Base-by-base conservation (phyloP, 2,888 invertebrate genomes). In the Spilosoma lubricipeda region DNA sequence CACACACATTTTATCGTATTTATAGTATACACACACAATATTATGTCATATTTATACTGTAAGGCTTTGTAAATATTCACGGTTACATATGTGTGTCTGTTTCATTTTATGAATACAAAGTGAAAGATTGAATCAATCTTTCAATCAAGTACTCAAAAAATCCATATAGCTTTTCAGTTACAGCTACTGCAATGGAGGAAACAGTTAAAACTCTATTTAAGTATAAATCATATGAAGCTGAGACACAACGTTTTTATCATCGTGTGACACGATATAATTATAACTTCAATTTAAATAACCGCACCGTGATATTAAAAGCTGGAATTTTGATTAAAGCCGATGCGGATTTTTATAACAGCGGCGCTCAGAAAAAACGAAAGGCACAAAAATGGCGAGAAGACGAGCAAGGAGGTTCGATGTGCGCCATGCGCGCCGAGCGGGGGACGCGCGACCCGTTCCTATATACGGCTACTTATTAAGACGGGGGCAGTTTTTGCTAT, bases 401-500 rank as follows among this genome's bases (percentile, higher is more conserved):
- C 88, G 90, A 89, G 86, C 85, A 85, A 85, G 85, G 78, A 86
- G 84, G 82, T 82, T 85, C 72, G 79, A 79, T 76, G 84, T 71
- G 86, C 79, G 81, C 82, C 74, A 71, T 72, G 71, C 70, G 74
- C 75, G 72, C 71, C 77, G 68, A 4, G 86, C 82, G 84, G 82
- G 85, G 85, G 89, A 82, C 91, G 88, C 88, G 91, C 93, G 94
- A 93, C 94, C 87, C 90, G 94, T 92, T 93, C 89, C 90, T 89
- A 92, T 91, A 85, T 91, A 87, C 84, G 83, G 90, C 90, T 94
- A 93, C 95, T 94, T 94, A 95, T 95, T 95, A 94, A 95, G 94
- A 93, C 94, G 90, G 91, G 93, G 91, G 93, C 94, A 93, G 93
- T 95, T 95, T 95, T 95, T 95, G 93, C 94, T 93, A 93, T 95